These are phyloP conservation scores for Leucoma salicis DNA, from an alignment of 2,888 invertebrate species.

Conservation along the genomic window DNA sequence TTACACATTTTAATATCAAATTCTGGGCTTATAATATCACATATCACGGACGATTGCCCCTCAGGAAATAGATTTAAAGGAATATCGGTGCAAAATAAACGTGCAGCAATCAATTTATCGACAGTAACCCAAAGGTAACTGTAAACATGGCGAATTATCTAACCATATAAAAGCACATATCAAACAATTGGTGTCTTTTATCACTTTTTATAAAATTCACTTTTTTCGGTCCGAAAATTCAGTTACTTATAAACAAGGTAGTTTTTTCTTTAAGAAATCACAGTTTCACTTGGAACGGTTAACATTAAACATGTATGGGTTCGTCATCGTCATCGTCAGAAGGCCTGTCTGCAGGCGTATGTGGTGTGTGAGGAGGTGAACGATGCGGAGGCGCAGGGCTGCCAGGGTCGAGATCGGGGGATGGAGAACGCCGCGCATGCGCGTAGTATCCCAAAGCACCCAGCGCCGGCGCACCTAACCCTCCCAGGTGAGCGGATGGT, in stretches of 20 bases:
- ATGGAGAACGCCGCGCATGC: constrained; percentile 73
- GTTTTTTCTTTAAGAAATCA: constrained; percentile 7
- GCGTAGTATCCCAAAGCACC: constrained; percentile 77
- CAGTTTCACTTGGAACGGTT: constrained; percentile 12
- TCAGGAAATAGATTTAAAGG: constrained; percentile 30
- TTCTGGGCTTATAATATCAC: constrained; percentile 78
- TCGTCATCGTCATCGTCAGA: constrained; percentile 83
- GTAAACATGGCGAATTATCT: constrained; percentile 24
- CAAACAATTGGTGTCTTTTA: constrained; percentile 21
- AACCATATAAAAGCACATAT: constrained; percentile 20
- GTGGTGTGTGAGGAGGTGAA: constrained; percentile 60
- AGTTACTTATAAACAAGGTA: not conserved
- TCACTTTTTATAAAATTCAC: constrained; percentile 11
- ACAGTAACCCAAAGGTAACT: constrained; percentile 26
- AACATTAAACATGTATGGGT: constrained; percentile 82
- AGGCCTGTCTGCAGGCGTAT: constrained; percentile 58
- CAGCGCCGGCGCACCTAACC: constrained; percentile 86
- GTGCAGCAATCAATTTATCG: constrained; percentile 15
- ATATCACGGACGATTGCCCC: constrained; percentile 63
- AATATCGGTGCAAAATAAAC: constrained; percentile 27
- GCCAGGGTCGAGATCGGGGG: constrained; percentile 83
- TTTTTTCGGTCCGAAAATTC: not conserved
- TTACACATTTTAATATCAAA: constrained; percentile 60
- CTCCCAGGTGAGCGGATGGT: constrained; percentile 85
- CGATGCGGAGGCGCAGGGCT: constrained; percentile 79